phyloP scores from a whole-genome alignment of 2,113 vertebrate genomes.

The Argyrosomus japonicus region DNA sequence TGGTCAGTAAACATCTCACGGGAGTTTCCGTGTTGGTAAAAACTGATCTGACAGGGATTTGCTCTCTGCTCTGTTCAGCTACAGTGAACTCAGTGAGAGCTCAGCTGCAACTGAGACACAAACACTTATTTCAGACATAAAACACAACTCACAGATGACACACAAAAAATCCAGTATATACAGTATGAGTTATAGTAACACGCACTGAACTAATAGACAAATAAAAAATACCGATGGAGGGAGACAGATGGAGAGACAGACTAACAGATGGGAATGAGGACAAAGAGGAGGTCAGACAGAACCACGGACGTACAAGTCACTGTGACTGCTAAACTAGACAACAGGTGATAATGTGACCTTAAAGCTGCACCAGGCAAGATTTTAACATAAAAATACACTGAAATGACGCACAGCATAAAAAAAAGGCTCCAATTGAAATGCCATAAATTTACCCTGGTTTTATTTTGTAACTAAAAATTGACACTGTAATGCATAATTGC shows the following conservation, averaged over 20 bases:
- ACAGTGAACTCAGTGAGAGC: slow-evolving; percentile 8
- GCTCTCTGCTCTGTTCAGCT: slow-evolving; percentile 18
- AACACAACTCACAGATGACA: slow-evolving; percentile 14
- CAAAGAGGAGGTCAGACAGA: slow-evolving; percentile 70
- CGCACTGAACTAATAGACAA: slow-evolving; percentile 26
- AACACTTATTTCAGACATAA: slow-evolving; percentile 19
- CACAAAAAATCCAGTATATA: slow-evolving; percentile 2
- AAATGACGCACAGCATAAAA: background rate
- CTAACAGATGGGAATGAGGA: slow-evolving; percentile 71
- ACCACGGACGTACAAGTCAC: slow-evolving; percentile 52
- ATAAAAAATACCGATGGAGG: slow-evolving; percentile 13
- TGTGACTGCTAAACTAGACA: slow-evolving; percentile 55
- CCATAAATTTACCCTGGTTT: background rate
- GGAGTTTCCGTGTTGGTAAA: slow-evolving; percentile 32
- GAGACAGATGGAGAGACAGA: slow-evolving; percentile 68
- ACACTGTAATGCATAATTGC: background rate
- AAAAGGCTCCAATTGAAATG: background rate
- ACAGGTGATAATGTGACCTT: slow-evolving; percentile 64
- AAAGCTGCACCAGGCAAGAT: slow-evolving; percentile 45
- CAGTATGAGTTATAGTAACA: slow-evolving; percentile 6
- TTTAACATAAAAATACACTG: slow-evolving; percentile 35
- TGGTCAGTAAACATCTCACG: slow-evolving; percentile 47
- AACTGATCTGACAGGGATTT: slow-evolving; percentile 18
- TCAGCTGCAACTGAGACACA: slow-evolving; percentile 40
- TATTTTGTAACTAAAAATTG: background rate